Conservation (phyloP, 2,888 invertebrate genomes). For the Eueremaeus valkanovi region DNA sequence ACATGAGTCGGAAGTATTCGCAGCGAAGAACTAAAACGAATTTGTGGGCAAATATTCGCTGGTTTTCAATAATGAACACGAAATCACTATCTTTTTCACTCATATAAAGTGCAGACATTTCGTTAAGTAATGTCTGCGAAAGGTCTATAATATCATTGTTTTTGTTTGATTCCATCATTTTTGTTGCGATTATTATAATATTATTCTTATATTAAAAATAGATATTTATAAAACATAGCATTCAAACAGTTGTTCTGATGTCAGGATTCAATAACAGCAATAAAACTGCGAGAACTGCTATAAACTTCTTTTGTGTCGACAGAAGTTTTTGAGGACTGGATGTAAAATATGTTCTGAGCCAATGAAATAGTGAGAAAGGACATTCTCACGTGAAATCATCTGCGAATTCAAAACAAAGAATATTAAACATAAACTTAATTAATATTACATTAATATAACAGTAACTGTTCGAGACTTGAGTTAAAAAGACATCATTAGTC, state of each 20-base stretch:
- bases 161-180: conserved; percentile 21
- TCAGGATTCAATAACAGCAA: not conserved
- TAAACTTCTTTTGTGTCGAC: not conserved
- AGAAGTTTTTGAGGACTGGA: not conserved
- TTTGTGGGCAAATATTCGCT: conserved; percentile 25
- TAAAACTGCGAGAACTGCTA: not conserved
- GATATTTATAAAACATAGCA: not conserved
- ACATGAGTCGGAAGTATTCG: conserved; percentile 25
- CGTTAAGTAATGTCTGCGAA: not conserved
- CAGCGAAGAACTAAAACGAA: conserved; percentile 3
- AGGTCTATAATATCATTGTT: not conserved
- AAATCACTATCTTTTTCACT: conserved; percentile 18
- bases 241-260: not conserved
- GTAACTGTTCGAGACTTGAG: too few relatives aligned
- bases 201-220: not conserved
- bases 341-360: not conserved
- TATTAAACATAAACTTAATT: not conserved
- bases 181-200: not conserved
- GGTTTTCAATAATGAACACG: conserved; percentile 2
- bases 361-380: not conserved
- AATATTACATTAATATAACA: too few relatives aligned
- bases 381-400: conserved; percentile 31
- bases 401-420: conserved; percentile 1
- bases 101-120: conserved; percentile 22
- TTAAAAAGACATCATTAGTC: too few relatives aligned